A percentile compares a stretch with the other conserved stretches of the same genome.
These are phyloP conservation scores for Muschampia plurimacula DNA, from an alignment of 2,888 invertebrate species.

Conservation along the genomic window DNA sequence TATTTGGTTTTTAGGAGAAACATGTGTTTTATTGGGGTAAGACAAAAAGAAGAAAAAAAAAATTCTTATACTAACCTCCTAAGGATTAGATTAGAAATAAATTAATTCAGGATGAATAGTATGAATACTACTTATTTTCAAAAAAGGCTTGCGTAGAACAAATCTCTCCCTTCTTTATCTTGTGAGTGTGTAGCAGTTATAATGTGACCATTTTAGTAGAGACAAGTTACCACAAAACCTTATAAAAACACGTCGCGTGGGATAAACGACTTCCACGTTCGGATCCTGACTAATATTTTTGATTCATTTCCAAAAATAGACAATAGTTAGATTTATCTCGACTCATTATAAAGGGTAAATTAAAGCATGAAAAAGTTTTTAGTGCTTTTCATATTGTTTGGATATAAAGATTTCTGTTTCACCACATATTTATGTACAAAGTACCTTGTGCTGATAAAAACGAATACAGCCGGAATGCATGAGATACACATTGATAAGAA, in stretches of 20 bases:
- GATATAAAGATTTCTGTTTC: neutral
- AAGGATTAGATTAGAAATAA: no score
- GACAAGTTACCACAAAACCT: constrained; percentile 35
- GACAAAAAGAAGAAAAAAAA: neutral
- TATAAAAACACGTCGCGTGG: constrained; percentile 69
- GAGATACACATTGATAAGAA: neutral
- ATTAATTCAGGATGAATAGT: no score
- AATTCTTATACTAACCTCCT: no score
- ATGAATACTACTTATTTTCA: no score
- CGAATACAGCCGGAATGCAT: neutral
- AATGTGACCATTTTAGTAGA: constrained; percentile 42
- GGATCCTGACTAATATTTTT: constrained; percentile 68
- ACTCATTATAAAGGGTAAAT: no score
- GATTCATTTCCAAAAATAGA: constrained; percentile 69
- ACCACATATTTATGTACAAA: neutral
- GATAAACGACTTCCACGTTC: constrained; percentile 71
- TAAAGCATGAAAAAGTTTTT: no score
- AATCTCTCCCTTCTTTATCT: neutral
- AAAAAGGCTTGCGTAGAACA: neutral
- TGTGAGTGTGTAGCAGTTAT: constrained; percentile 18
- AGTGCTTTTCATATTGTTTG: neutral
- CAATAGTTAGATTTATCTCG: neutral
- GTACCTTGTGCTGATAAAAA: neutral
- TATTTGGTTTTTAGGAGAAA: neutral
- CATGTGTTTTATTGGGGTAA: neutral